Base-by-base conservation (phyloP, 2,888 invertebrate genomes). In the Leptinotarsa tumamoca region DNA sequence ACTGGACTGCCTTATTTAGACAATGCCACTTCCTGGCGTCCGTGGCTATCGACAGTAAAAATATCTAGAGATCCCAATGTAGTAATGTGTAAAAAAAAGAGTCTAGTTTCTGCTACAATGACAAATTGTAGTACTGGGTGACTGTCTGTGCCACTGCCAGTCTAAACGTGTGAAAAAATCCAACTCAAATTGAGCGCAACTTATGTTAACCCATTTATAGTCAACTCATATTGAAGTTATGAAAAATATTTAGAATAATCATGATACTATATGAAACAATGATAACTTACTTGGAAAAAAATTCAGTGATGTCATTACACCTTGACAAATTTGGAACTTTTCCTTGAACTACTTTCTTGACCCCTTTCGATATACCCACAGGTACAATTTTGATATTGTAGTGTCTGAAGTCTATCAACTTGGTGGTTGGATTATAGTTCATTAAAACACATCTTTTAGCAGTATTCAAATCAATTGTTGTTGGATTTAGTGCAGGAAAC, bases 401-500 rank as follows among this genome's bases (percentile, higher is more conserved):
- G 88, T 99, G 99, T 61, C 99, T 91, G 87, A 99, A 94, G 84
- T 98, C 98, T 70, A 99, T 94, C 1, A 93, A 88, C 84, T 96
- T 96, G 4, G 95, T 95, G 2, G 94, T 90, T 0, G 94, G 90
- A 87, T 98, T 95, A 87, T 98, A 98, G 87, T 97, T 97, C 86
- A 98, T 91, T 23, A 99, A 90, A 0, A 98, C 94, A 88, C 97
- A 97, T 58, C 99, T 91, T 71, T 95, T 92, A 70, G 99, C 95
- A 50, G 94, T 93, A 82, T 94, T 95, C 75, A 99, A 90, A 89
- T 97, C 95, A 0, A 98, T 96, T 83, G 94, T 95, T 52, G 96
- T 95, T 78, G 99, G 93, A 88, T 99, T 98, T 72, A 99, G 97
- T 0, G 96, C 94, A 0, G 99, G 99, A 87, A 99, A 99, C 97